These are phyloP conservation scores for Ceratina japonica DNA, from an alignment of 1,140 invertebrate species.

Conservation along the genomic window DNA sequence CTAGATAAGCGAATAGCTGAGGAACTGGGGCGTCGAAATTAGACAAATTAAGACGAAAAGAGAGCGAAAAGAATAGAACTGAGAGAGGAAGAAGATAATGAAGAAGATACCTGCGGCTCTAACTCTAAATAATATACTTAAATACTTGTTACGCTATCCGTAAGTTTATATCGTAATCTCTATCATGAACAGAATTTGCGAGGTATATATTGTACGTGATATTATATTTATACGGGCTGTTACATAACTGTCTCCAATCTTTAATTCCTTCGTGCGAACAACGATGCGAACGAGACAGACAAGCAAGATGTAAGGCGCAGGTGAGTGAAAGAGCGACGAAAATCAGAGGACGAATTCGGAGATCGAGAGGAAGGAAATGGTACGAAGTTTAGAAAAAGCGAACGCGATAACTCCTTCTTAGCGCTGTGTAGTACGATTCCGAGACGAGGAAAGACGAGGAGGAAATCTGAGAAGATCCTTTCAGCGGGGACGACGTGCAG, in stretches of 20 bases:
- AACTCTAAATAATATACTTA: constrained; percentile 73
- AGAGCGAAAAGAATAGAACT: constrained; percentile 36
- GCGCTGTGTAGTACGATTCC: neutral
- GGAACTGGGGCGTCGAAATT: constrained; percentile 21
- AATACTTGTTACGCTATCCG: constrained; percentile 76
- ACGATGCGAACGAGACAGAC: constrained; percentile 63
- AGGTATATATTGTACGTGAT: constrained; percentile 71
- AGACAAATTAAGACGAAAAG: constrained; percentile 18
- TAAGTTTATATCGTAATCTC: constrained; percentile 76
- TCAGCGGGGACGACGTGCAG: too few species aligned
- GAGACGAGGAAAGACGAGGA: neutral
- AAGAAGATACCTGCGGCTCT: constrained; percentile 68
- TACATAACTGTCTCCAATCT: constrained; percentile 70
- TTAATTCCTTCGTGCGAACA: constrained; percentile 68
- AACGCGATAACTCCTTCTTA: neutral
- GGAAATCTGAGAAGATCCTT: constrained; percentile 4
- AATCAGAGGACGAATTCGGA: neutral
- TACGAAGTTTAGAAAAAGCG: neutral
- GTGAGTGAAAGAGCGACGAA: constrained; percentile 12
- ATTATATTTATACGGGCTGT: constrained; percentile 77
- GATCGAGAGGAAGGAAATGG: constrained; percentile 9
- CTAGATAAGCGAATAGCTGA: constrained; percentile 7
- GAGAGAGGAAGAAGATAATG: constrained; percentile 50
- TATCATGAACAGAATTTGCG: constrained; percentile 70
- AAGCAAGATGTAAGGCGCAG: constrained; percentile 34